phyloP scores from a whole-genome alignment of 2,797 vertebrate species.

The Coracias cyanogaster region DNA sequence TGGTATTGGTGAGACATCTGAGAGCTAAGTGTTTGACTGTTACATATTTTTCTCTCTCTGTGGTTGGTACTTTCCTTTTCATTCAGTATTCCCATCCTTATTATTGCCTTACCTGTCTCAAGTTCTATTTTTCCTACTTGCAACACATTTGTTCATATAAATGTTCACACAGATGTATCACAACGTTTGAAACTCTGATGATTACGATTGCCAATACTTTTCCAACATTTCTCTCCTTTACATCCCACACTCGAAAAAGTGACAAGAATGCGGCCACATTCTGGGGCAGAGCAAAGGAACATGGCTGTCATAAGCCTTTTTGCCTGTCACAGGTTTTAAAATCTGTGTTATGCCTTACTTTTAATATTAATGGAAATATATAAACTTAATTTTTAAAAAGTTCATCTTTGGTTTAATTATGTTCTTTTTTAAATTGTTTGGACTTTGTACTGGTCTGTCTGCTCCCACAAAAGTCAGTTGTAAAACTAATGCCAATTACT shows the following conservation, averaged over 20 bases:
- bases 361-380: not conserved
- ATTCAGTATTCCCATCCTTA: not conserved
- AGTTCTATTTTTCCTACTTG: not conserved
- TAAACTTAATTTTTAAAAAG: not conserved
- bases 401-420: not conserved
- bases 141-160: not conserved
- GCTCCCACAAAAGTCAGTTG: not conserved
- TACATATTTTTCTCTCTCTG: not conserved
- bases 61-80: not conserved
- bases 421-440: not conserved
- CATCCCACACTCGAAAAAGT: not conserved
- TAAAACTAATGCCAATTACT: not conserved
- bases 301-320: not conserved
- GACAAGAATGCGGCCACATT: rapidly evolving
- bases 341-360: not conserved
- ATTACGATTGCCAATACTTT: not conserved
- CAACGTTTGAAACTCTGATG: not conserved
- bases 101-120: not conserved
- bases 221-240: not conserved
- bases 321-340: not conserved
- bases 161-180: not conserved
- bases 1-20: not conserved
- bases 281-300: rapidly evolving
- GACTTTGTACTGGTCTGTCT: not conserved
- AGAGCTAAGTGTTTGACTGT: not conserved